Evolutionary conservation across 2,888 invertebrate genomes (phyloP), one percentile per base, ranked within the genome.

Genomic region (Heteromyza rotundicornis): DNA sequence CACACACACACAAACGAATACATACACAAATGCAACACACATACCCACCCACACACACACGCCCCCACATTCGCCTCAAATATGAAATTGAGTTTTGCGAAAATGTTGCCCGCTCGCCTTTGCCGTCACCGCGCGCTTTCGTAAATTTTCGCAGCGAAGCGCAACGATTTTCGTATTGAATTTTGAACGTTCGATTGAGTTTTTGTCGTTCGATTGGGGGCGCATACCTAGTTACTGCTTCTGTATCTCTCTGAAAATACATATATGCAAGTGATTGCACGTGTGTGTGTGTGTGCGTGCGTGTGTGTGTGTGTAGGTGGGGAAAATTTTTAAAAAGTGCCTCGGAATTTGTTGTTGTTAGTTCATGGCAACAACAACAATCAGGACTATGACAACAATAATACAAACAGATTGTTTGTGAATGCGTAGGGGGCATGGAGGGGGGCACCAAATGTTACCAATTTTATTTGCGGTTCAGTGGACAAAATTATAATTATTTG

Each of bases 161-260:
- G 63, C 59, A 67, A 65, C 67, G 65, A 65, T 67, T 68, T 68
- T 65, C 64, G 68, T 65, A 67, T 67, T 68, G 65, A 68, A 67
- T 68, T 68, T 67, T 68, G 67, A 67, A 64, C 65, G 65, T 68
- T 68, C 67, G 68, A 68, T 68, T 68, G 65, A 65, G 55, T 64
- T 65, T 63, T 60, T 59, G 63, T n/a, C 57, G 58, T 65, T n/a
- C n/a, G n/a, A n/a, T n/a, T n/a, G n/a, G n/a, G n/a, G n/a, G n/a
- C n/a, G n/a, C n/a, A n/a, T n/a, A n/a, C n/a, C n/a, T n/a, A n/a
- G n/a, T n/a, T n/a, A n/a, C n/a, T n/a, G n/a, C n/a, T n/a, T n/a
- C n/a, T n/a, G n/a, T n/a, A n/a, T n/a, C n/a, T n/a, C n/a, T n/a
- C n/a, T n/a, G n/a, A n/a, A n/a, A n/a, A n/a, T n/a, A n/a, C n/a